Evolutionary conservation across 2,797 vertebrate genomes (phyloP), one percentile per base, ranked within the genome.

Genomic region (Sebastes itinus): DNA sequence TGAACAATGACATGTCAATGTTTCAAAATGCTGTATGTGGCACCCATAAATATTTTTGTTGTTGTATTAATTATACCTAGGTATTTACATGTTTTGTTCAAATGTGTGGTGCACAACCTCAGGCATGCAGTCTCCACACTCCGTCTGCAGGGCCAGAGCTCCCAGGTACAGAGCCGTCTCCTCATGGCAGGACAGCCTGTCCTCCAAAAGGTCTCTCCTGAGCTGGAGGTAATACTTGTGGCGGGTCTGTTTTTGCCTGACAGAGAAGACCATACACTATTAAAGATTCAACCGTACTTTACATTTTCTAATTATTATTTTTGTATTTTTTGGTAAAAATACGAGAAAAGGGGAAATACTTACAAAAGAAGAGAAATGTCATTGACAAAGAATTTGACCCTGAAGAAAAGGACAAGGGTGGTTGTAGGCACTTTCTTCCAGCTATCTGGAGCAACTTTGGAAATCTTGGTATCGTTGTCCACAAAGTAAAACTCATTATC

Each of bases 221-320:
- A 99, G 95, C 92, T 99, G 97, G 58, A 99, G 96, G 92, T 98
- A 98, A 92, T 96, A 97, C 89, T 98, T 97, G 86, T 98, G 97
- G 22, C 95, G 95, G 65, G 97, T 98, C 91, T 95, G 90, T 81
- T 94, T 93, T 13, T 98, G 95, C 89, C 97, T 99, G 90, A 56
- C 8, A 62, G 54, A 85, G 22, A 72, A 54, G 33, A 59, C 1
- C 0, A 1, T 6, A 58, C 2, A 61, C 1, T 46, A 38, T 72
- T 42, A 3, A 74, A 49, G 1, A 6, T 35, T 49, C 1, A 1
- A 7, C 25, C 4, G 9, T 54, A 20, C 49, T 54, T 54, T 10
- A 49, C 7, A 49, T 49, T 49, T 20, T 49, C 16, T 20, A 49
- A 49, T 49, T 18, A 49, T 49, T 49, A 8, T 49, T 54, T 74